Evolutionary conservation across 2,797 vertebrate species (phyloP).

Genomic region (Nyctalus aviator): DNA sequence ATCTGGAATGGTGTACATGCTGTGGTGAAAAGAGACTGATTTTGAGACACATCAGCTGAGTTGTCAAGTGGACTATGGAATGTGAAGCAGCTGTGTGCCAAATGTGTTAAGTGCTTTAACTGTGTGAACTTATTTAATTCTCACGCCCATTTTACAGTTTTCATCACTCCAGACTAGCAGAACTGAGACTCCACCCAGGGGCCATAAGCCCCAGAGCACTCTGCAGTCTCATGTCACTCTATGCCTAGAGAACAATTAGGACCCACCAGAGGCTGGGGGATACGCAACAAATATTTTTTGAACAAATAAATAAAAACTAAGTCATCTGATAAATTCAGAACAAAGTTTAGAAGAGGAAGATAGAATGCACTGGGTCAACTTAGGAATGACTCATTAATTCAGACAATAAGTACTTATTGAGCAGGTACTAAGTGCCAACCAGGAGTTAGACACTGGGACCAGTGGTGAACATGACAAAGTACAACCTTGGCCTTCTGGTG

Average conservation of each 20-base stretch:
- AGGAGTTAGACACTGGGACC: background rate
- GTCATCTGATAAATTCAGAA: background rate
- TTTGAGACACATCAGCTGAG: background rate
- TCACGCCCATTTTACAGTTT: background rate
- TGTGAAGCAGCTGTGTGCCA: background rate
- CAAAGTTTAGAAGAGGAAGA: conserved; percentile 18
- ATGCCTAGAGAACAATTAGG: background rate
- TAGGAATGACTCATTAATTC: background rate
- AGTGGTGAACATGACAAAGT: background rate
- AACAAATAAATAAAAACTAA: conserved; percentile 18
- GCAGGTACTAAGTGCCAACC: background rate
- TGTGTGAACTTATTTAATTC: background rate
- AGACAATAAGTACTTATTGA: background rate
- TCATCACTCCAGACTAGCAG: background rate
- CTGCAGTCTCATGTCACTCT: background rate
- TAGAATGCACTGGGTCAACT: background rate
- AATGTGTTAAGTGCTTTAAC: background rate
- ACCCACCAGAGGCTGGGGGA: background rate
- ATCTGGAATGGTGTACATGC: background rate
- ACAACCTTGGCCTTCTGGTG: background rate
- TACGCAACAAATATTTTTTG: background rate
- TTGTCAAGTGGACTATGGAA: background rate
- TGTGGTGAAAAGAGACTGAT: background rate
- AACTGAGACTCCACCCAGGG: background rate
- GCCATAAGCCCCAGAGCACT: background rate